phyloP scores from a whole-genome alignment of 2,113 vertebrate genomes.

The Saguinus imperator region DNA sequence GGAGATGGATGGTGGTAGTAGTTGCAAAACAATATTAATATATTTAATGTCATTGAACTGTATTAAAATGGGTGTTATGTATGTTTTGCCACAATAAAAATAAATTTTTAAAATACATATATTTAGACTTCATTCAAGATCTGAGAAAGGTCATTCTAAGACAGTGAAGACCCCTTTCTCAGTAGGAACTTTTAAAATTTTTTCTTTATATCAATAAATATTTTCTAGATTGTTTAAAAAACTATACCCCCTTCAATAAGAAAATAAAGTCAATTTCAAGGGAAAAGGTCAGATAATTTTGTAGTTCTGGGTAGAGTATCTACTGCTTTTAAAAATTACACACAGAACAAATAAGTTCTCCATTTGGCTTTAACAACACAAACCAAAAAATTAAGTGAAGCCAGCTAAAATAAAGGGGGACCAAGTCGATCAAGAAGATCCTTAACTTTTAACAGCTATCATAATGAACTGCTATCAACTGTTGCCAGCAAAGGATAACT shows the following conservation, averaged over 20 bases:
- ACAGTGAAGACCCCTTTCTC: neutral
- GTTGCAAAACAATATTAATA: neutral
- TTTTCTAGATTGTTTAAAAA: conserved; percentile 33
- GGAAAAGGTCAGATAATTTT: conserved; percentile 1
- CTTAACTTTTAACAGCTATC: neutral
- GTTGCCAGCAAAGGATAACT: neutral
- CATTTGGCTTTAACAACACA: conserved; percentile 17
- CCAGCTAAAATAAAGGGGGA: neutral
- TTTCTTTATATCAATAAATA: conserved; percentile 28
- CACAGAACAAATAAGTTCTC: neutral
- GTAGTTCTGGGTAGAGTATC: neutral
- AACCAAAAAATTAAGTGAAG: conserved; percentile 20
- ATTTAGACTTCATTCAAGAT: neutral
- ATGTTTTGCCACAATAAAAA: conserved; percentile 9
- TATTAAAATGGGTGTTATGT: neutral
- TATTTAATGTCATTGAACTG: neutral
- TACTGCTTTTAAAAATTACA: conserved; percentile 36
- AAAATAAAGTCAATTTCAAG: conserved; percentile 35
- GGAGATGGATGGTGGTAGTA: neutral
- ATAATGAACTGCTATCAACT: neutral
- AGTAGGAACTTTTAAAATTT: neutral
- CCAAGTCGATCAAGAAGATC: neutral
- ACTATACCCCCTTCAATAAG: neutral
- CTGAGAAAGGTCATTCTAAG: neutral
- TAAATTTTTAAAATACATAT: neutral